Evolutionary conservation across 2,888 invertebrate species (phyloP), one percentile per base, ranked within the genome.

Genomic region (Ennomos erosarius): DNA sequence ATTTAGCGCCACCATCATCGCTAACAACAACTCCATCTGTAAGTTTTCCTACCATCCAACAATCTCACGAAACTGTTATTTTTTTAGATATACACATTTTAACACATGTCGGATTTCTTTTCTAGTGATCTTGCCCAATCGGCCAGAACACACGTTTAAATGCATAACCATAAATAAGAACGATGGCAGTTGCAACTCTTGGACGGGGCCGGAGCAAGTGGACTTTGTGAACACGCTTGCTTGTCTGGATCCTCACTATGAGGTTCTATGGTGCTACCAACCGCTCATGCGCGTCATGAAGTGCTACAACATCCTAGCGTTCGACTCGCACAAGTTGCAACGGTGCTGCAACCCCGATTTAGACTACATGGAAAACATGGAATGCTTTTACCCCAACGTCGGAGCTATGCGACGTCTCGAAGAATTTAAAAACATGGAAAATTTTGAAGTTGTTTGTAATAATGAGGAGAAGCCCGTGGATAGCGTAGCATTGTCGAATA

Each of bases 231-330:
- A 96, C 71, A 95, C 95, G 67, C 95, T 96, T 47, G 95, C 96
- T 0, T 96, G 96, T 74, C 92, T 99, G 73, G 99, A 99, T 90
- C 98, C 98, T 0, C 93, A 96, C 52, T 98, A 98, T 85, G 98
- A 99, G 85, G 96, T 98, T 0, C 91, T 99, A 1, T 99, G 99
- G 99, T 96, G 97, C 71, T 99, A 96, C 72, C 95, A 96, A 80
- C 95, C 96, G 0, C 89, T 93, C 34, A 95, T 85, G 82, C 85
- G 90, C 47, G 81, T 94, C 37, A 92, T 98, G 71, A 93, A 94
- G 57, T 97, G 97, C 76, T 97, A 96, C 86, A 98, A 98, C 83
- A 95, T 98, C 6, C 93, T 98, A 48, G 96, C 96, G 0, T 95
- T 96, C 51, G 97, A 98, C 78, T 94, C 93, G 0, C 87, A 89